Base-by-base conservation (phyloP, 2,113 vertebrate species). In the Lophius piscatorius region DNA sequence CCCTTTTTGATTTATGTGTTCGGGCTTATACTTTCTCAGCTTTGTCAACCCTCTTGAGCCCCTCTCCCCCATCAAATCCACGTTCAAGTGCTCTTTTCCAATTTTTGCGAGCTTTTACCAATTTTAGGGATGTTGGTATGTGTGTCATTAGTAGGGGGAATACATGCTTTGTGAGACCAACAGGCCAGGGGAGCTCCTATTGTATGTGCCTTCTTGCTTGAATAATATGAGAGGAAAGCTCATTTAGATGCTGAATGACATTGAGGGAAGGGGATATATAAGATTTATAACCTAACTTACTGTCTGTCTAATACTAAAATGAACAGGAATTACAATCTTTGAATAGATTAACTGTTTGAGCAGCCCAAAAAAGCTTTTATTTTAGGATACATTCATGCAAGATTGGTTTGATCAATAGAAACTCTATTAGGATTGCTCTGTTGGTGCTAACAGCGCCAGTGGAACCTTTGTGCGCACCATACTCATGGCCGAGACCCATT, bases 41-140 rank as follows among this genome's bases (percentile, higher is more conserved):
- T 73, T 74, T 64, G 56, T 80, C 62, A 60, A 49, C 42, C 79
- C 50, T 57, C 75, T 84, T 44, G 38, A 83, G 68, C 68, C 46
- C n/a, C 77, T 63, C 56, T 75, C 29, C 26, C 40, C 40, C 60
- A 52, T 76, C 76, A 74, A 79, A 80, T 58, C 57, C 48, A 0
- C 1, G 45, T 52, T 81, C 40, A 54, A 87, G 88, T 70, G 74
- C 63, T 72, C 70, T 76, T 49, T 78, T 85, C 71, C 74, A 82
- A 74, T 73, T 83, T 63, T 44, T 39, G 55, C 56, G 50, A 65
- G 61, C 67, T 70, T 60, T 26, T 16, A 34, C 48, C 34, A 64
- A 65, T 54, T 40, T 58, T 39, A 40, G 67, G 62, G 39, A 50
- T 14, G 45, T 66, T 26, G 69, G 55, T 66, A 26, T 66, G 61